phyloP scores from a whole-genome alignment of 2,888 invertebrate genomes.

The Pterostichus madidus region DNA sequence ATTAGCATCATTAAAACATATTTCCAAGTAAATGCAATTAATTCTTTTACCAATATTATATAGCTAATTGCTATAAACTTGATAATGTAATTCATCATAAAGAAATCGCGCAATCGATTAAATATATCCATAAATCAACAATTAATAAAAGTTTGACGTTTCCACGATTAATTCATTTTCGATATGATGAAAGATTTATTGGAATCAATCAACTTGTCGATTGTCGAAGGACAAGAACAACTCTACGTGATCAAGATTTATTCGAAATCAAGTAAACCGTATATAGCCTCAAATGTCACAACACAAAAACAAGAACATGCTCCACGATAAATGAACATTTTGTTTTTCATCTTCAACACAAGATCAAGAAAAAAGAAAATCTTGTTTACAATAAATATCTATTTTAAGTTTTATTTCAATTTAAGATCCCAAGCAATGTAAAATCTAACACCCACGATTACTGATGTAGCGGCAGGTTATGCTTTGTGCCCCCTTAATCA shows the following conservation, averaged over 20 bases:
- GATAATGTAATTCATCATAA: constrained; percentile 16
- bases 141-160: constrained; percentile 35
- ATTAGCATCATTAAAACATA: too few species aligned
- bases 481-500: constrained; percentile 32
- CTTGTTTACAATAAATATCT: too few species aligned
- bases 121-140: constrained; percentile 30
- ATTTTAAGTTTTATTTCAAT: not conserved
- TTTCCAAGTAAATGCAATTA: not conserved
- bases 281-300: constrained; percentile 8
- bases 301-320: constrained; percentile 13
- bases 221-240: constrained; percentile 11
- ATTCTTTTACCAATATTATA: too few species aligned
- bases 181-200: constrained; percentile 32
- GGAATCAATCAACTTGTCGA: constrained; percentile 18
- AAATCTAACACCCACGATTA: constrained; percentile 15
- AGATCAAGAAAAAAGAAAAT: too few species aligned
- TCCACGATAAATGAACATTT: constrained; percentile 14
- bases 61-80: too few species aligned
- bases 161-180: constrained; percentile 24
- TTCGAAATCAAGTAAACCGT: constrained; percentile 12
- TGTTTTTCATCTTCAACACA: not conserved
- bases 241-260: constrained; percentile 16
- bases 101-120: constrained; percentile 2
- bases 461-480: constrained; percentile 3
- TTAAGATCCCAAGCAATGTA: not conserved